Conservation (phyloP, 2,113 vertebrate species). For the Sorex araneus region DNA sequence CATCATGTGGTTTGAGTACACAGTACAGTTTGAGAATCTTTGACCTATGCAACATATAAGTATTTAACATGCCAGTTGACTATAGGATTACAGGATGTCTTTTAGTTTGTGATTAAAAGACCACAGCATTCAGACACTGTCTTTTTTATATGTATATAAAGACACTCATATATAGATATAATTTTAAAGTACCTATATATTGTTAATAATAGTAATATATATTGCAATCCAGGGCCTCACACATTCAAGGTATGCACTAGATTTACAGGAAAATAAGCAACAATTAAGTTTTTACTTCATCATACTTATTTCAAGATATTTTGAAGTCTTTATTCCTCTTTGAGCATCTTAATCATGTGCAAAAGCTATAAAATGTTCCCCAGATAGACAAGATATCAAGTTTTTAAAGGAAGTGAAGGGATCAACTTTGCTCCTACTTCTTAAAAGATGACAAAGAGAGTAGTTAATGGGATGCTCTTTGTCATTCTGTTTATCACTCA, state of each 20-base stretch:
- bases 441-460: neutral
- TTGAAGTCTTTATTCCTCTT: neutral
- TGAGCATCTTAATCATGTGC: neutral
- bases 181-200: no score
- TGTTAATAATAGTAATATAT: no score
- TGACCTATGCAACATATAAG: neutral
- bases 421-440: neutral
- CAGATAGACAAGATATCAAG: neutral
- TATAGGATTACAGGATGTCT: neutral
- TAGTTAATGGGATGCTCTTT: neutral
- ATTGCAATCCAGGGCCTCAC: no score
- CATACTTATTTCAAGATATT: neutral
- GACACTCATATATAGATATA: no score
- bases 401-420: neutral
- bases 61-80: neutral
- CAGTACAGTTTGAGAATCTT: neutral
- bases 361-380: conserved; percentile 19
- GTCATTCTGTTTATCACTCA: neutral
- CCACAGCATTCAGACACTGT: neutral
- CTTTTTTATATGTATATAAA: no score
- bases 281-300: neutral
- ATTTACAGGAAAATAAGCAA: conserved; percentile 35
- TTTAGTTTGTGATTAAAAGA: neutral
- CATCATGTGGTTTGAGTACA: neutral
- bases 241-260: neutral